These are phyloP conservation scores for Tympanuchus pallidicinctus DNA, from an alignment of 2,113 vertebrate species.

Conservation along the genomic window DNA sequence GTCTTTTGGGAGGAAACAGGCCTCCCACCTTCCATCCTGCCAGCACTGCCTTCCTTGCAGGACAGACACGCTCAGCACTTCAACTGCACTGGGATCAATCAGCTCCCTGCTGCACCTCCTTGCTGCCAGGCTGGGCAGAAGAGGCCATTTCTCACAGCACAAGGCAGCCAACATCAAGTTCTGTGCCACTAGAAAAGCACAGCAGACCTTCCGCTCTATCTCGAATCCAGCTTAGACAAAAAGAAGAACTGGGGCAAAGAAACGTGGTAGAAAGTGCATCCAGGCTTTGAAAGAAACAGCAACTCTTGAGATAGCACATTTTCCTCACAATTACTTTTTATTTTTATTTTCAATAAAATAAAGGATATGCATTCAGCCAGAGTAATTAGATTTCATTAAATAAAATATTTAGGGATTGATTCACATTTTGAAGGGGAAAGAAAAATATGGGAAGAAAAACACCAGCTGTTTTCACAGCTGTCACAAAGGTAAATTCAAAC, in stretches of 20 bases:
- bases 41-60: rapidly evolving
- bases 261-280: neutral
- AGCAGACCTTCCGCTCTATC: neutral
- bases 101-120: neutral
- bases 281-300: neutral
- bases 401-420: conserved; percentile 6
- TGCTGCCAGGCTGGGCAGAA: neutral
- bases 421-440: neutral
- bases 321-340: conserved; percentile 52
- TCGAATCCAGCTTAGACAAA: neutral
- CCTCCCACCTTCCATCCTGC: neutral
- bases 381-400: conserved; percentile 56
- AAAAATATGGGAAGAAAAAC: neutral
- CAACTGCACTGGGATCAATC: neutral
- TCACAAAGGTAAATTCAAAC: neutral
- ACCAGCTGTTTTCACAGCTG: neutral
- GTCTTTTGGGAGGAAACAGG: neutral
- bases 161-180: neutral
- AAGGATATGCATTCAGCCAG: neutral
- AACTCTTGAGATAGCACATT: neutral
- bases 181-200: neutral
- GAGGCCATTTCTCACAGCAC: neutral
- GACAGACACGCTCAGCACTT: neutral
- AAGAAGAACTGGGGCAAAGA: neutral
- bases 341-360: conserved; percentile 39